These are phyloP conservation scores for Porites lobata DNA, from an alignment of 92 coral and sea anemone genomes.

Conservation along the genomic window DNA sequence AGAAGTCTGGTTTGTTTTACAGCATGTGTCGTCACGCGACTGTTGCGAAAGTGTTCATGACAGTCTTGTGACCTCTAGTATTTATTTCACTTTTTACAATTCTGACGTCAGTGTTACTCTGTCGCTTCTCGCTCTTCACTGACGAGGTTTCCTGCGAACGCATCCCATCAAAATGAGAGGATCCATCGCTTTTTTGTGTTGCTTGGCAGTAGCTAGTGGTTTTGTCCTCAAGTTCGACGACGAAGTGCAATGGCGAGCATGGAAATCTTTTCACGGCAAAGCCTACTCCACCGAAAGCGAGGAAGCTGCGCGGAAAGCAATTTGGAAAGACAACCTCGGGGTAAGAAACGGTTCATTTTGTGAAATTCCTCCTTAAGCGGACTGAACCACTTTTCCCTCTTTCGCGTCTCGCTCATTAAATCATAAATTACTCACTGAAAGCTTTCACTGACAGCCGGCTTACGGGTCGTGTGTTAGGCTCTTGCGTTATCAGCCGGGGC, in stretches of 20 bases:
- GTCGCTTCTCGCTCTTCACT: not conserved
- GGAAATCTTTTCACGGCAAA: conserved; percentile 79
- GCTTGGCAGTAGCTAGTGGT: conserved; percentile 59
- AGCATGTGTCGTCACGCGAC: not conserved
- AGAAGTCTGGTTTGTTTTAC: no score
- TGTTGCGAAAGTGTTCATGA: not conserved
- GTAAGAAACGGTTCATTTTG: conserved; percentile 31
- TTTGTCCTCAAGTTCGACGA: conserved; percentile 48
- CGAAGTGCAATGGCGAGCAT: conserved; percentile 82
- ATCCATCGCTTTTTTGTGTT: conserved; percentile 12
- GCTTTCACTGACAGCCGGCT: no score
- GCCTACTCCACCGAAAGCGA: conserved; percentile 59
- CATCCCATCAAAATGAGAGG: conserved; percentile 28
- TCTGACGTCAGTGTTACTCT: no score
- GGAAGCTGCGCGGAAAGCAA: conserved; percentile 73
- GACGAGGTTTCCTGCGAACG: not conserved
- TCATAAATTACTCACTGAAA: no score
- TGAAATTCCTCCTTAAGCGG: no score
- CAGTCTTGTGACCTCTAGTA: conserved; percentile 16
- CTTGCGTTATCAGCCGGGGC: no score
- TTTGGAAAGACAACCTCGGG: conserved; percentile 82
- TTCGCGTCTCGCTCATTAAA: no score
- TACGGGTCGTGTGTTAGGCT: no score
- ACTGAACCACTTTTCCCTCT: no score
- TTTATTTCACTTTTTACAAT: no score